These are phyloP conservation scores for Nymphalis c-album DNA, from an alignment of 2,888 invertebrate species.

Conservation along the genomic window DNA sequence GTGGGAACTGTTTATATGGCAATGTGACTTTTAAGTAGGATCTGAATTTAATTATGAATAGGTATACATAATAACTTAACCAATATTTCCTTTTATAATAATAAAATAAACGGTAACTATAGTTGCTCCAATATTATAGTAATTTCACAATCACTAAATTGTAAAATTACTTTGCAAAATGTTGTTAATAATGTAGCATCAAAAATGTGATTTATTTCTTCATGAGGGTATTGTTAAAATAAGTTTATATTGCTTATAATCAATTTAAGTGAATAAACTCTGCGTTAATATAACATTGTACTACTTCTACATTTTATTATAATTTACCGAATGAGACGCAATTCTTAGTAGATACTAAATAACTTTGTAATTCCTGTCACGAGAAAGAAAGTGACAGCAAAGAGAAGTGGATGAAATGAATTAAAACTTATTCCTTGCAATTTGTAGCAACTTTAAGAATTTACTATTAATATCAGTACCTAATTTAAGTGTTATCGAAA, in stretches of 20 bases:
- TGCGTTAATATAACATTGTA: neutral
- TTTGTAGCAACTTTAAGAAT: neutral
- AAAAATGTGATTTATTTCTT: neutral
- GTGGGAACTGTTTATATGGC: too few species aligned
- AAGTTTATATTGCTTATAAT: neutral
- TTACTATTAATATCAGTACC: neutral
- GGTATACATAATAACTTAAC: too few species aligned
- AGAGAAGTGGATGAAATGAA: neutral
- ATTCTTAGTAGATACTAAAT: neutral
- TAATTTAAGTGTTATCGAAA: neutral
- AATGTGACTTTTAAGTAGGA: too few species aligned
- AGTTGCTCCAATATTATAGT: too few species aligned
- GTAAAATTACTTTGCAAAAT: too few species aligned
- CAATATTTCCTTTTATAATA: too few species aligned
- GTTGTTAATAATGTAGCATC: too few species aligned
- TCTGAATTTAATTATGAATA: too few species aligned
- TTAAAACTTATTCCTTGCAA: too few species aligned
- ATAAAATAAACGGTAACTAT: too few species aligned
- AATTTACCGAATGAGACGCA: neutral
- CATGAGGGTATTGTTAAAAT: constrained; percentile 3
- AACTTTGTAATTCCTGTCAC: neutral
- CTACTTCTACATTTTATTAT: neutral
- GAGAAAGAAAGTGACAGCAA: neutral
- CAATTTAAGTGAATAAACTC: neutral
- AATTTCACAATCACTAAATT: too few species aligned